Conservation (phyloP, 1,140 invertebrate genomes). For the Venturia canescens region DNA sequence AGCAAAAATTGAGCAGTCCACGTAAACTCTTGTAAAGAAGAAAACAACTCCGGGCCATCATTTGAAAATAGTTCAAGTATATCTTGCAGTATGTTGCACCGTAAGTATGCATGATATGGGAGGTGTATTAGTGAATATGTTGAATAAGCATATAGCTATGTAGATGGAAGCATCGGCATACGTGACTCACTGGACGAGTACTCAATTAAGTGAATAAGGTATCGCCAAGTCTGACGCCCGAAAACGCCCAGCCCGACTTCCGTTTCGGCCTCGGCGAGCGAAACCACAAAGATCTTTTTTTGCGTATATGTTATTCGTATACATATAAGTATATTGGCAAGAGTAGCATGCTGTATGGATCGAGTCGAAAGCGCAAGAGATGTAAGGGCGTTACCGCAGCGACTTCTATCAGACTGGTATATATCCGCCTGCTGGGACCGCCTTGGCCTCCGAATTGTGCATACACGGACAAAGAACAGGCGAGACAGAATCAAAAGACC, state of each 20-base stretch:
- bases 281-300: conserved; percentile 27
- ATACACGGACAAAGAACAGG: not conserved
- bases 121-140: conserved; percentile 8
- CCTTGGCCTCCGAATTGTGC: not conserved
- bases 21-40: not conserved
- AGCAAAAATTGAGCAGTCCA: not conserved
- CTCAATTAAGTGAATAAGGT: conserved; percentile 75
- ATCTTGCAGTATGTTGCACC: not conserved
- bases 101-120: not conserved
- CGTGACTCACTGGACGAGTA: conserved; percentile 58
- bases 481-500: conserved; percentile 3
- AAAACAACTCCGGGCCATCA: not conserved
- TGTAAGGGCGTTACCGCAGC: conserved; percentile 42
- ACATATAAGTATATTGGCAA: not conserved
- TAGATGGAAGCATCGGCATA: not conserved
- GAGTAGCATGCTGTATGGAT: not conserved
- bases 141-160: not conserved
- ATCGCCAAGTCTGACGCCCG: conserved; percentile 68
- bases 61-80: conserved; percentile 10
- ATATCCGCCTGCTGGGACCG: conserved; percentile 25
- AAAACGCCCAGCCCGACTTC: conserved; percentile 63
- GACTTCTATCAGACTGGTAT: conserved; percentile 39
- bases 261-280: conserved; percentile 49
- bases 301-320: conserved; percentile 12
- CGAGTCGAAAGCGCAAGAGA: conserved; percentile 21